Percentiles rank a stretch among this genome's conserved stretches.
These are phyloP conservation scores for Acomys russatus DNA, from an alignment of 2,797 vertebrate genomes.

Conservation along the genomic window DNA sequence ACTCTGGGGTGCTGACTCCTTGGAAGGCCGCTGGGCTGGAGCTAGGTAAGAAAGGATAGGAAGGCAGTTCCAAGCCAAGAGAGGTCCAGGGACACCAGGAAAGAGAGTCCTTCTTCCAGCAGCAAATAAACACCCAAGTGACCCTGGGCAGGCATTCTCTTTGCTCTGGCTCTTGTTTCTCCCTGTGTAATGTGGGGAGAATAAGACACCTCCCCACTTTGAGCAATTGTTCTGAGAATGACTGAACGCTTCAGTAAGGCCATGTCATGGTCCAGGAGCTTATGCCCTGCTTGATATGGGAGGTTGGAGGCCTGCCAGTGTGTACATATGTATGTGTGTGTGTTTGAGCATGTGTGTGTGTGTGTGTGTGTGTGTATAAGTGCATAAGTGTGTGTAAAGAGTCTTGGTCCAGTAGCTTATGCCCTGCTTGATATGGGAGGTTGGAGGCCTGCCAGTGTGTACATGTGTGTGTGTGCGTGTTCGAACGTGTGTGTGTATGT, in stretches of 20 bases:
- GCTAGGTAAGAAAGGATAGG: background rate
- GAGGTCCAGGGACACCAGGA: background rate
- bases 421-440: too few species aligned
- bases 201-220: background rate
- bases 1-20: background rate
- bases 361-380: background rate
- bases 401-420: too few species aligned
- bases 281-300: background rate
- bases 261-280: background rate
- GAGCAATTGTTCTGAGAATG: background rate
- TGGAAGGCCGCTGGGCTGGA: background rate
- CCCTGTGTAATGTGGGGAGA: background rate
- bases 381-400: background rate
- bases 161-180: background rate
- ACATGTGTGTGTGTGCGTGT: too few species aligned
- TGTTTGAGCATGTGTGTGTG: background rate
- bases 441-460: too few species aligned
- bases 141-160: background rate
- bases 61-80: background rate
- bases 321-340: background rate
- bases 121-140: too few species aligned
- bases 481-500: background rate
- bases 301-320: background rate
- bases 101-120: background rate
- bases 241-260: background rate